Percentiles rank a stretch among this genome's conserved stretches.
These are phyloP conservation scores for Xylophagus ater DNA, from an alignment of 2,888 invertebrate genomes.

Conservation along the genomic window DNA sequence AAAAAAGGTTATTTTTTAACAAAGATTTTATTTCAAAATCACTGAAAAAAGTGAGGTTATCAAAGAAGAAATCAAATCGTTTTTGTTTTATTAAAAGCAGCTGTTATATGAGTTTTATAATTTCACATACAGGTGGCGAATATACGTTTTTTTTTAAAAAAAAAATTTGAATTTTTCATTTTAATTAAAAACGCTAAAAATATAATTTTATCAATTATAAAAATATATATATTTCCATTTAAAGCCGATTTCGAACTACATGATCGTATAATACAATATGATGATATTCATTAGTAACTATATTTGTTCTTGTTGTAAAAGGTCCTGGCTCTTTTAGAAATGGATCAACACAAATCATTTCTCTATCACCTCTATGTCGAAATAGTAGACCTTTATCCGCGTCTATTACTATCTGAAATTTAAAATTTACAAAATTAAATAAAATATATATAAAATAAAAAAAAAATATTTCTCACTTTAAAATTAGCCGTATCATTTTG, in stretches of 20 bases:
- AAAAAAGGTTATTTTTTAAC: too few relatives aligned
- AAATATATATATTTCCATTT: too few relatives aligned
- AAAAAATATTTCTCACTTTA: constrained; percentile 41
- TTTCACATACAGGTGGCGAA: too few relatives aligned
- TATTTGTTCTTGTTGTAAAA: constrained; percentile 52
- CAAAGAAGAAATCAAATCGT: too few relatives aligned
- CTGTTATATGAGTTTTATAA: too few relatives aligned
- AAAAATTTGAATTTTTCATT: too few relatives aligned
- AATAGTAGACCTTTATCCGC: constrained; percentile 62
- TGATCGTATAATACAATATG: constrained; percentile 74
- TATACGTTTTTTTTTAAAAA: too few relatives aligned
- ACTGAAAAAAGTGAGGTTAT: too few relatives aligned
- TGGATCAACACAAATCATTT: constrained; percentile 63
- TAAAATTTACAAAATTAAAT: constrained; percentile 12
- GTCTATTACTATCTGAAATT: constrained; percentile 54
- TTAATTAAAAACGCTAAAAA: too few relatives aligned
- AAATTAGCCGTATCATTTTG: constrained; percentile 70
- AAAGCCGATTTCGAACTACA: constrained; percentile 51
- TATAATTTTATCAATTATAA: too few relatives aligned
- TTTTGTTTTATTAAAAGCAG: too few relatives aligned
- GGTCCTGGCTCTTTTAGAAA: constrained; percentile 46
- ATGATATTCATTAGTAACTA: constrained; percentile 55
- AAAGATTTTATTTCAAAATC: too few relatives aligned
- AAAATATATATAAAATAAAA: not conserved
- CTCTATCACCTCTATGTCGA: constrained; percentile 69